phyloP scores from a whole-genome alignment of 2,888 invertebrate species.

The Callyntrura sp. region DNA sequence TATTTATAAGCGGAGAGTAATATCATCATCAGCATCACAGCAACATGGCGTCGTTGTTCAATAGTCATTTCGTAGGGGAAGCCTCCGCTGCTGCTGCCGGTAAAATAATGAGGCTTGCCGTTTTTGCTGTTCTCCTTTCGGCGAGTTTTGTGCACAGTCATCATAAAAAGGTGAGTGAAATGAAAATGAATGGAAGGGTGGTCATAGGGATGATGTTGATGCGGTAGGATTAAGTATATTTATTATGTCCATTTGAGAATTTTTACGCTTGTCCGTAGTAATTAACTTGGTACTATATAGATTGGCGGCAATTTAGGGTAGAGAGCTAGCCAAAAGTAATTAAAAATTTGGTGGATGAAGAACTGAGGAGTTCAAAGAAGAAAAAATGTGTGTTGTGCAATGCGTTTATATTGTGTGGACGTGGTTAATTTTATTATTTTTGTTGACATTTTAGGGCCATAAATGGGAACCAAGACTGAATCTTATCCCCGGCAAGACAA shows the following conservation, averaged over 20 bases:
- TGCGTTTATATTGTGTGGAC: too few relatives aligned
- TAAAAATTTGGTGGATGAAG: not conserved
- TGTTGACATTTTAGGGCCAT: constrained; percentile 53
- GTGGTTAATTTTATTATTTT: constrained; percentile 18
- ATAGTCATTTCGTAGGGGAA: constrained; percentile 31
- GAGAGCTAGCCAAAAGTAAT: constrained; percentile 30
- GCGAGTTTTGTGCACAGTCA: constrained; percentile 67
- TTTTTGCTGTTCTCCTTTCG: constrained; percentile 47
- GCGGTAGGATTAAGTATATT: too few relatives aligned
- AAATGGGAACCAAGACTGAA: constrained; percentile 74
- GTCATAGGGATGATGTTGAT: too few relatives aligned
- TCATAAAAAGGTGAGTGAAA: constrained; percentile 70
- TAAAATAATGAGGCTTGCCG: constrained; percentile 28
- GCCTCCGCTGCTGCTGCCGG: too few relatives aligned
- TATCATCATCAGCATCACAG: too few relatives aligned
- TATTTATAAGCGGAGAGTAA: constrained; percentile 24
- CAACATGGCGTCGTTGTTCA: constrained; percentile 12
- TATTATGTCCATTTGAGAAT: too few relatives aligned
- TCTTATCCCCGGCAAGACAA: constrained; percentile 72
- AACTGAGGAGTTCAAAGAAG: too few relatives aligned
- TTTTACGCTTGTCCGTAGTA: too few relatives aligned
- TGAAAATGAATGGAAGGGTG: too few relatives aligned
- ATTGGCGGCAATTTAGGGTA: too few relatives aligned
- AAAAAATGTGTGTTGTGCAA: too few relatives aligned
- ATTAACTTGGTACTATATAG: too few relatives aligned